Percentiles rank a stretch among this genome's conserved stretches.
Evolutionary conservation across 2,888 invertebrate genomes (phyloP).

Genomic region (Mellilla xanthometata): DNA sequence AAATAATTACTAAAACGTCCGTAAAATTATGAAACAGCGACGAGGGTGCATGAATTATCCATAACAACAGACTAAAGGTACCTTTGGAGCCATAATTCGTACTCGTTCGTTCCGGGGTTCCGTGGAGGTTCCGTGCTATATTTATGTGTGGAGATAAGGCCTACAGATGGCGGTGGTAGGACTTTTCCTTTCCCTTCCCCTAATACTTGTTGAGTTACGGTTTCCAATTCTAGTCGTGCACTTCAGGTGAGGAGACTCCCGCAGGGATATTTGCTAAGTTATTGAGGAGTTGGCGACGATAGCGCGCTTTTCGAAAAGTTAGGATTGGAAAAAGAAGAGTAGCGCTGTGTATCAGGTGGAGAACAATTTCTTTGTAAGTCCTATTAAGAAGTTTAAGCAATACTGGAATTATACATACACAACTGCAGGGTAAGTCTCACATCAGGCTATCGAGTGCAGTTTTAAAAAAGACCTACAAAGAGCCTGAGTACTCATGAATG

Average conservation of each 20-base stretch:
- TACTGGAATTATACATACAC: too few species aligned
- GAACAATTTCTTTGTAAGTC: too few species aligned
- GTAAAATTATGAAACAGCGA: slow-evolving; percentile 66
- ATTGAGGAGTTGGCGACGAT: slow-evolving; percentile 7
- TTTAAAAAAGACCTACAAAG: too few species aligned
- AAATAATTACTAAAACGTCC: slow-evolving; percentile 68
- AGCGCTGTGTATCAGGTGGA: too few species aligned
- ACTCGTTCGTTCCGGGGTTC: slow-evolving; percentile 62
- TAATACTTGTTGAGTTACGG: slow-evolving; percentile 81
- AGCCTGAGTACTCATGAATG: too few species aligned
- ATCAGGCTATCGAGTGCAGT: too few species aligned
- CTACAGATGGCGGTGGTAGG: slow-evolving; percentile 73
- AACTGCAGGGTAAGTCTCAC: too few species aligned
- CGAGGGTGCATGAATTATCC: slow-evolving; percentile 81
- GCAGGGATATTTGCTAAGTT: slow-evolving; percentile 20
- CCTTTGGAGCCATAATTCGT: slow-evolving; percentile 72
- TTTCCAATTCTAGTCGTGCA: slow-evolving; percentile 76
- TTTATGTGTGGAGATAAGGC: slow-evolving; percentile 78
- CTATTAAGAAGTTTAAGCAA: too few species aligned
- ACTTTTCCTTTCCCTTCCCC: slow-evolving; percentile 78
- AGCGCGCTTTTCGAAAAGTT: not conserved
- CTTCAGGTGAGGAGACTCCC: slow-evolving; percentile 64
- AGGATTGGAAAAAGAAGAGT: not conserved
- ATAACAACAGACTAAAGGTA: slow-evolving; percentile 67
- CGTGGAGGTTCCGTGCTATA: slow-evolving; percentile 54